Conservation (phyloP, 2,113 vertebrate species). For the Notiomystis cincta region DNA sequence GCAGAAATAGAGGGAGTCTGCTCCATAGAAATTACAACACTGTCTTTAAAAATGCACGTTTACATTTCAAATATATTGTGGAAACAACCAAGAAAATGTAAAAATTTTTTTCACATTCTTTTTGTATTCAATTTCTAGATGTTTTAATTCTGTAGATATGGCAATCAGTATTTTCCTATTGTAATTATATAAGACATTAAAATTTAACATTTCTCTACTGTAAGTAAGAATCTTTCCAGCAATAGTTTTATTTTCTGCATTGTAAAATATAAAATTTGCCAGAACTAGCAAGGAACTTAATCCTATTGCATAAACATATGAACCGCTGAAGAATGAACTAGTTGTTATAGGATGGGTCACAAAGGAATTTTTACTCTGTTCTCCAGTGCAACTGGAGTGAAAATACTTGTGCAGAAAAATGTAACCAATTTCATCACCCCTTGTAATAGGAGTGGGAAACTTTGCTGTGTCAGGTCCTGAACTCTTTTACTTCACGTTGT, state of each 20-base stretch:
- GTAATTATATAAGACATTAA: neutral
- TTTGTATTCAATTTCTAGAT: neutral
- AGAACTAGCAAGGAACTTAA: neutral
- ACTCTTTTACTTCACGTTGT: neutral
- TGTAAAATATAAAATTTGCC: neutral
- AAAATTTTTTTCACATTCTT: neutral
- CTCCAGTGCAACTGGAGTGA: neutral
- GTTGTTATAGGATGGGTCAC: neutral
- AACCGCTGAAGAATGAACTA: neutral
- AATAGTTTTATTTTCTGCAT: neutral
- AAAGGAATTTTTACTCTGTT: neutral
- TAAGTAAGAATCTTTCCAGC: neutral
- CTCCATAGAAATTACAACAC: neutral
- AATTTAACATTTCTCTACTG: neutral
- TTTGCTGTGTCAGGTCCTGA: neutral
- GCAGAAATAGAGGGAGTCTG: neutral
- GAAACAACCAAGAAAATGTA: conserved; percentile 9
- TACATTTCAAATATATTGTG: neutral
- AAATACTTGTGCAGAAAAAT: neutral
- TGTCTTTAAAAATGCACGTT: neutral
- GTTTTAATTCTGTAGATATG: neutral
- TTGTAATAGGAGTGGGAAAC: neutral
- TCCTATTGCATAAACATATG: neutral
- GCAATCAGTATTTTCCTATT: neutral
- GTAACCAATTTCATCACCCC: neutral